phyloP scores from a whole-genome alignment of 2,888 invertebrate species.

The Melinopterus prodromus region DNA sequence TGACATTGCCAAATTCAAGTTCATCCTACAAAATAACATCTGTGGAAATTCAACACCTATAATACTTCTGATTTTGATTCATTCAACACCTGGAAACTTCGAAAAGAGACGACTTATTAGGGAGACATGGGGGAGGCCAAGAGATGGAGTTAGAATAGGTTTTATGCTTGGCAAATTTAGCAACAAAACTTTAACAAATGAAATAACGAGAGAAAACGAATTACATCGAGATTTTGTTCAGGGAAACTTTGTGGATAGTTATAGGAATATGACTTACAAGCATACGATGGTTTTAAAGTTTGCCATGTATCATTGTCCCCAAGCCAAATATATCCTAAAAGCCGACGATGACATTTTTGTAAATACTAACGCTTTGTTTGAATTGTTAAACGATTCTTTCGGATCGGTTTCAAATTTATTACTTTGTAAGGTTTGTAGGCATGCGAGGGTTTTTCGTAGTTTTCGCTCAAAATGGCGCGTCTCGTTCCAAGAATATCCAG shows the following conservation, averaged over 20 bases:
- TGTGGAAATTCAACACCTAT: conserved; percentile 58
- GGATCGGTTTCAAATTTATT: conserved; percentile 69
- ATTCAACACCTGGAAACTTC: conserved; percentile 73
- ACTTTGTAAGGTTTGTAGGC: conserved; percentile 67
- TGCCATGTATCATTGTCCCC: conserved; percentile 74
- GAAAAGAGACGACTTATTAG: conserved; percentile 74
- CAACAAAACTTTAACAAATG: conserved; percentile 52
- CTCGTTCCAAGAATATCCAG: conserved; percentile 70
- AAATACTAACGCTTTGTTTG: conserved; percentile 69
- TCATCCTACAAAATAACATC: conserved; percentile 63
- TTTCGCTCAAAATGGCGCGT: conserved; percentile 82
- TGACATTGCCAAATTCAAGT: conserved; percentile 69
- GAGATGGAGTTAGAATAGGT: conserved; percentile 65
- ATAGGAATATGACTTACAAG: conserved; percentile 85
- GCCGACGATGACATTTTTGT: conserved; percentile 83
- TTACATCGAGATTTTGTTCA: conserved; percentile 75
- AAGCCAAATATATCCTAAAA: conserved; percentile 73
- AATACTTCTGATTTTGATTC: conserved; percentile 70
- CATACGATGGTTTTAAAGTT: conserved; percentile 85
- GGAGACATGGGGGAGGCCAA: conserved; percentile 74
- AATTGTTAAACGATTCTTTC: conserved; percentile 66
- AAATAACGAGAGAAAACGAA: conserved; percentile 64
- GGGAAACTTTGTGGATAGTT: conserved; percentile 79
- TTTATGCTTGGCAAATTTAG: conserved; percentile 72
- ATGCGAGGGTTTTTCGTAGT: conserved; percentile 66